Evolutionary conservation across 1,140 invertebrate species (phyloP).

Genomic region (Drosophila nigrodunni): DNA sequence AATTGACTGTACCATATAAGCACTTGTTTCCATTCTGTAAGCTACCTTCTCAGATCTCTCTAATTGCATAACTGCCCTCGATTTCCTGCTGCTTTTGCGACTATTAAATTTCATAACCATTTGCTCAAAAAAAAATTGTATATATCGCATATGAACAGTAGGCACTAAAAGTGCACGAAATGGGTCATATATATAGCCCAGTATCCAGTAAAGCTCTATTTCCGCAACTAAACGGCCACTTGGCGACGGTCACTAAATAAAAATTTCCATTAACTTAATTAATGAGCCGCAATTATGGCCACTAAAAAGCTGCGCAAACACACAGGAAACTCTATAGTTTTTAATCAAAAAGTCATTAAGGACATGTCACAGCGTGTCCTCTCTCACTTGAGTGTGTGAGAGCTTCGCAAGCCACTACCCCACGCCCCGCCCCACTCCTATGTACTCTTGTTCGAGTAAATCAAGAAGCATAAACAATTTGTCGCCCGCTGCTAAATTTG

Average conservation of each 20-base stretch:
- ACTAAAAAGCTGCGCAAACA: constrained; percentile 67
- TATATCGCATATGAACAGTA: constrained; percentile 51
- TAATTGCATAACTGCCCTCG: constrained; percentile 39
- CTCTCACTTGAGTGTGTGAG: constrained; percentile 2
- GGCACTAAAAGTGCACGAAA: constrained; percentile 45
- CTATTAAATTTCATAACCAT: constrained; percentile 56
- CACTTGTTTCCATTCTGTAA: background rate
- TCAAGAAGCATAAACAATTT: constrained; percentile 78
- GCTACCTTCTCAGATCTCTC: background rate
- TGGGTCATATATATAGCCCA: constrained; percentile 1
- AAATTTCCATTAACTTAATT: constrained; percentile 82
- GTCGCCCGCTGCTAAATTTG: constrained; percentile 65
- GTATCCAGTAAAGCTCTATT: constrained; percentile 11
- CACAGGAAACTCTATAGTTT: constrained; percentile 69
- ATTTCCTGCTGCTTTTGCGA: background rate
- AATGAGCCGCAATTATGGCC: constrained; percentile 68
- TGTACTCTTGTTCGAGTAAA: constrained; percentile 39
- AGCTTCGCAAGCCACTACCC: background rate
- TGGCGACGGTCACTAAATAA: constrained; percentile 59
- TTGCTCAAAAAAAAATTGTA: constrained; percentile 9
- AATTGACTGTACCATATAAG: background rate
- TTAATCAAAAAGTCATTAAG: constrained; percentile 74
- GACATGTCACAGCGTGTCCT: constrained; percentile 60
- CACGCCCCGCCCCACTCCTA: background rate
- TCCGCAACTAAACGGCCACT: constrained; percentile 26